A percentile compares a stretch with the other conserved stretches of the same genome.
Evolutionary conservation across 2,797 vertebrate genomes (phyloP).

Genomic region (Sardinella longiceps): DNA sequence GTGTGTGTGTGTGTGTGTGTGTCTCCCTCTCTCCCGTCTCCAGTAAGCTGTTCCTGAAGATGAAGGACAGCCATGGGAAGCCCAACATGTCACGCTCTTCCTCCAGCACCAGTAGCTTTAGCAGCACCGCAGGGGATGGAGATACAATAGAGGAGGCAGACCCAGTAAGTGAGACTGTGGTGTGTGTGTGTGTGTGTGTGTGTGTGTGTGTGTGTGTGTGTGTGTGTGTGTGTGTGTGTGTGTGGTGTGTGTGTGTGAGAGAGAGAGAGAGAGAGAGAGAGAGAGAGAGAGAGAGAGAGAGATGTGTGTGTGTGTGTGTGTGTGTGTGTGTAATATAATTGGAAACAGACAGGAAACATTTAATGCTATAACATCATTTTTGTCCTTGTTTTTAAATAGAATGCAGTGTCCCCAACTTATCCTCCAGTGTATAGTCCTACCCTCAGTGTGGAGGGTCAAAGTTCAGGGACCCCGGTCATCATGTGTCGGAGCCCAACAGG

Average conservation of each 20-base stretch:
- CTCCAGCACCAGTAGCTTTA: constrained; percentile 92
- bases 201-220: constrained; percentile 29
- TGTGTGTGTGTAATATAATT: background rate
- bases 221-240: background rate
- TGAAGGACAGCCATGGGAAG: constrained; percentile 79
- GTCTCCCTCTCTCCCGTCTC: background rate
- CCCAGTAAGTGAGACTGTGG: constrained; percentile 62
- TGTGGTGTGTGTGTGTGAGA: constrained; percentile 34
- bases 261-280: background rate
- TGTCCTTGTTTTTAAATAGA: constrained; percentile 62
- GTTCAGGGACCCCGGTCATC: constrained; percentile 77
- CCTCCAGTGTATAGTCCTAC: constrained; percentile 75
- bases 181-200: constrained; percentile 30
- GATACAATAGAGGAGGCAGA: constrained; percentile 83
- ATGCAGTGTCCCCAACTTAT: constrained; percentile 70
- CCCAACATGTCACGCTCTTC: constrained; percentile 88
- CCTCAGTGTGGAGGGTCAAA: constrained; percentile 73
- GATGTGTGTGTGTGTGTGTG: background rate
- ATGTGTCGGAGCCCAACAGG: constrained; percentile 91
- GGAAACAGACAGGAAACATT: background rate
- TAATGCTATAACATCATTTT: background rate
- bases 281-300: background rate
- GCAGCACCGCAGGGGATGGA: constrained; percentile 81
- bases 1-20: background rate
- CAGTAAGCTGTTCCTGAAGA: constrained; percentile 83